Evolutionary conservation across 2,797 vertebrate species (phyloP).

Genomic region (Myripristis murdjan): DNA sequence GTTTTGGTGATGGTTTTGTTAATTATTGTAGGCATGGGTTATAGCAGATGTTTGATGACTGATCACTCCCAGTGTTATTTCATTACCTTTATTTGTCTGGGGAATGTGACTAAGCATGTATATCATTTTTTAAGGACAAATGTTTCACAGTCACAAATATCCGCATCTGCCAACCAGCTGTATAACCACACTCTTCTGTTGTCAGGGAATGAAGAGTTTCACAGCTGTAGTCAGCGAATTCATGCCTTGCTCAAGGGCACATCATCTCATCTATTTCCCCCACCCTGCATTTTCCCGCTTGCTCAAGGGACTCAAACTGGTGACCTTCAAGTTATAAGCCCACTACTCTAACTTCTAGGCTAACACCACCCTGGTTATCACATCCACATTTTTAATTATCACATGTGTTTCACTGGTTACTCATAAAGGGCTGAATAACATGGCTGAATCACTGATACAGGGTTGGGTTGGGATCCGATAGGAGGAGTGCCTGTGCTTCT

Average conservation of each 20-base stretch:
- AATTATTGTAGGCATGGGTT: not conserved
- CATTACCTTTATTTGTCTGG: no score
- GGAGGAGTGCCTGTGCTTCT: slow-evolving; percentile 20
- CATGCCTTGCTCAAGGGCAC: not conserved
- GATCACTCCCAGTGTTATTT: no score
- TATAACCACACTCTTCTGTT: no score
- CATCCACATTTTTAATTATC: slow-evolving; percentile 8
- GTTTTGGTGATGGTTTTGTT: not conserved
- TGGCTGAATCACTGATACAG: not conserved
- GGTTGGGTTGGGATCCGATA: slow-evolving; percentile 4
- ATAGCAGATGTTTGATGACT: no score
- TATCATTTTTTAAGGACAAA: no score
- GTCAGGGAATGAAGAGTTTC: no score
- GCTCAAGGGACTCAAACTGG: not conserved
- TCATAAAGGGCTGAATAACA: slow-evolving; percentile 23
- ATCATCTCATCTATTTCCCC: not conserved
- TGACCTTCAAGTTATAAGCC: no score
- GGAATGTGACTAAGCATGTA: no score
- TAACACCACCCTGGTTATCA: not conserved
- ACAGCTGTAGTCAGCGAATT: not conserved
- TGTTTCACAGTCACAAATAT: no score
- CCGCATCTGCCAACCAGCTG: no score
- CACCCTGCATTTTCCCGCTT: not conserved
- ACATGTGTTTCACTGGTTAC: not conserved
- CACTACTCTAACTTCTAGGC: no score